phyloP scores from a whole-genome alignment of 2,113 vertebrate species.

The Origma solitaria region DNA sequence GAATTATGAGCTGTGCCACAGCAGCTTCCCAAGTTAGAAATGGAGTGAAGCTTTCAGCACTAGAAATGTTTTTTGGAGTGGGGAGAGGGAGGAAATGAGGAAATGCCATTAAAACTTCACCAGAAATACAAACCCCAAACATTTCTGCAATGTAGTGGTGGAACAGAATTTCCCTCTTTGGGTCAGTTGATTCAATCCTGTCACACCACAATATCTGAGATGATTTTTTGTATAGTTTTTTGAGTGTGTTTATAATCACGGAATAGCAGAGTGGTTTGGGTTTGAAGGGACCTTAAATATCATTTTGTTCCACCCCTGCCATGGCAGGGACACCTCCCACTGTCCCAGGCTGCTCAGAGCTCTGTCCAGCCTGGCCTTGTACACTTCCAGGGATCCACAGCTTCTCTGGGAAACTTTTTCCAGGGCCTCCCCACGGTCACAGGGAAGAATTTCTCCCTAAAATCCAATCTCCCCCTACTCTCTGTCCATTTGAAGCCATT shows the following conservation, averaged over 20 bases:
- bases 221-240: too few species aligned
- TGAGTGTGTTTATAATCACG: too few species aligned
- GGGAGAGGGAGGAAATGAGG: neutral
- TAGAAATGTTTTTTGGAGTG: neutral
- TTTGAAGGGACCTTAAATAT: neutral
- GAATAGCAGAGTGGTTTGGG: neutral
- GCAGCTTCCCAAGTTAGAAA: neutral
- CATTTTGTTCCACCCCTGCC: neutral
- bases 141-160: neutral
- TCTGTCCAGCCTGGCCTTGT: neutral
- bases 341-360: neutral
- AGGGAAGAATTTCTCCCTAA: neutral
- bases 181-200: neutral
- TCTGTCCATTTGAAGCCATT: neutral
- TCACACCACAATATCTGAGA: neutral
- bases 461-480: neutral
- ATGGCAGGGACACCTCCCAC: neutral
- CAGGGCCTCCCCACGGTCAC: accelerated
- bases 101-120: neutral
- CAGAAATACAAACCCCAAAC: neutral
- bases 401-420: accelerated
- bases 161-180: neutral
- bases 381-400: neutral
- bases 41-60: neutral
- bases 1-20: neutral